Conservation (phyloP, 1,140 invertebrate genomes). For the Drosophila orosa region DNA sequence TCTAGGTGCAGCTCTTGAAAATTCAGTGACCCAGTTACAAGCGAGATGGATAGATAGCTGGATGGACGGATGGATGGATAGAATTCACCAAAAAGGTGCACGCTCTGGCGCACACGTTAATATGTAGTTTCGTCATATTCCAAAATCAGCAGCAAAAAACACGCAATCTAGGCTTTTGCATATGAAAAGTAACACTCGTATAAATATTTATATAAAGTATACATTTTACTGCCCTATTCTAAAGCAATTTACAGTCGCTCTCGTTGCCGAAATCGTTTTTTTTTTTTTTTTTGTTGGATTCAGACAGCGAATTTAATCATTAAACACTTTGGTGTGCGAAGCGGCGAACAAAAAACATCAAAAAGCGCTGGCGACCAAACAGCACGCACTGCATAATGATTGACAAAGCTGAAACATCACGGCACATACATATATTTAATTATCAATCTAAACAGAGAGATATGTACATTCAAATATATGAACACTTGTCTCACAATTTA, state of each 20-base stretch:
- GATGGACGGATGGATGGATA: conserved; percentile 30
- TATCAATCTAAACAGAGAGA: conserved; percentile 23
- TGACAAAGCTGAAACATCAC: conserved; percentile 29
- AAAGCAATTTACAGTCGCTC: conserved; percentile 24
- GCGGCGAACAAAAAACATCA: conserved; percentile 33
- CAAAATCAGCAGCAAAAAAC: conserved; percentile 41
- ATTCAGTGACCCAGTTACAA: conserved; percentile 78
- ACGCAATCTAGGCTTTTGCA: conserved; percentile 65
- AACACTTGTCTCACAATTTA: conserved; percentile 40
- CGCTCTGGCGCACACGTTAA: conserved; percentile 72
- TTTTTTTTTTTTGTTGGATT: conserved; percentile 20
- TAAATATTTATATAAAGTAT: background rate
- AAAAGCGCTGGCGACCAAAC: conserved; percentile 35
- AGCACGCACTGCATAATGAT: conserved; percentile 62
- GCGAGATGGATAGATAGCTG: conserved; percentile 38
- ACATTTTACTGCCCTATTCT: conserved; percentile 34
- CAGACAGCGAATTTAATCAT: conserved; percentile 38
- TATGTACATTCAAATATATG: conserved; percentile 14
- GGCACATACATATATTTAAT: conserved; percentile 18
- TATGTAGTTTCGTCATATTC: conserved; percentile 76
- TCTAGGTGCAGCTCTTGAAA: conserved; percentile 76
- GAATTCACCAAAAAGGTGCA: conserved; percentile 47
- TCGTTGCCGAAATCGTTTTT: conserved; percentile 25
- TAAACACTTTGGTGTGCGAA: conserved; percentile 21
- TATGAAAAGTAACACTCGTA: conserved; percentile 21